These are phyloP conservation scores for Limnodromus scolopaceus DNA, from an alignment of 2,797 vertebrate species.

Conservation along the genomic window DNA sequence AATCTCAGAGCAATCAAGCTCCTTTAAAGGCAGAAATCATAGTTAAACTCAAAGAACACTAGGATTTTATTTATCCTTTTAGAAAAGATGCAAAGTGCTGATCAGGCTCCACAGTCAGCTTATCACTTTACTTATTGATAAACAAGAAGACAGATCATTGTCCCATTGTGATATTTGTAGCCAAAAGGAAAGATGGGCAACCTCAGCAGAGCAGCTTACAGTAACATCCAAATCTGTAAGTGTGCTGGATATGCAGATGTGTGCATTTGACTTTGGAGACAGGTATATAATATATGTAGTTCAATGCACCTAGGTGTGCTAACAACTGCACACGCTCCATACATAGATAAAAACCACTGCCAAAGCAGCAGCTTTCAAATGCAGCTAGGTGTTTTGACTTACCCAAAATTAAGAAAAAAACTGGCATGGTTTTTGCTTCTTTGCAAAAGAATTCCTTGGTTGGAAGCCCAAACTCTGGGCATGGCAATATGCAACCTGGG, in stretches of 20 bases:
- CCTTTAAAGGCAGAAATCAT: constrained; percentile 73
- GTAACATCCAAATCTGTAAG: constrained; percentile 28
- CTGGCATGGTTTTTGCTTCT: neutral
- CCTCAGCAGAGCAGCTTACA: constrained; percentile 43
- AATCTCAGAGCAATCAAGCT: constrained; percentile 64
- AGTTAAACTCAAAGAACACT: constrained; percentile 70
- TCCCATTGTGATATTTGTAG: constrained; percentile 38
- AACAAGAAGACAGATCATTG: constrained; percentile 67
- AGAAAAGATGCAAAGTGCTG: constrained; percentile 68
- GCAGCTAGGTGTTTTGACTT: neutral
- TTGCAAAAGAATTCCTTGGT: neutral
- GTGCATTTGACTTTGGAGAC: neutral
- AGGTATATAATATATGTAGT: neutral
- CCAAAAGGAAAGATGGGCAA: constrained; percentile 65
- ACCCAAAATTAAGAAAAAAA: neutral
- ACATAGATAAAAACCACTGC: neutral
- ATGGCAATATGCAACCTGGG: neutral
- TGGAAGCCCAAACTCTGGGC: neutral
- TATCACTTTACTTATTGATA: constrained; percentile 66
- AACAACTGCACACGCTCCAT: neutral
- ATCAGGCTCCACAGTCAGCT: constrained; percentile 58
- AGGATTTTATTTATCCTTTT: constrained; percentile 74
- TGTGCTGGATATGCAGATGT: constrained; percentile 25
- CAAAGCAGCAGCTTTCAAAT: neutral
- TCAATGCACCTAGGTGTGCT: neutral